Evolutionary conservation across 2,113 vertebrate genomes (phyloP), one percentile per base, ranked within the genome.

Genomic region (Nicator chloris): DNA sequence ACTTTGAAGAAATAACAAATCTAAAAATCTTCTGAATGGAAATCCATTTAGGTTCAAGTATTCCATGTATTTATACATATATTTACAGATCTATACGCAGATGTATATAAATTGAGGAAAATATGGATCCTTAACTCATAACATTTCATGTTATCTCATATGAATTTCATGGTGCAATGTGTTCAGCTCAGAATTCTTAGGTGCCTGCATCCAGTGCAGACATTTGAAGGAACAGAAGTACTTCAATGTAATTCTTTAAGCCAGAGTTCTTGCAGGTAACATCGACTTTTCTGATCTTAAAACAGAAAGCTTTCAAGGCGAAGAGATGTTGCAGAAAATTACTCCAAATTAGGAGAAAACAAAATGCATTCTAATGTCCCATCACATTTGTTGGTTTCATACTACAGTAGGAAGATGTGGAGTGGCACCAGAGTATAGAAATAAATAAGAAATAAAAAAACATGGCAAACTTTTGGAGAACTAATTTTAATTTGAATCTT

Each of bases 51-150:
- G 8, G 2, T 30, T 82, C 9, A 42, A 27, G 2, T 40, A 27
- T 79, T 68, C 30, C 19, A 26, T 1, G 0, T 53, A 61, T 65
- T 60, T 64, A 11, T 37, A 28, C 2, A 14, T 13, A 30, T 30
- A 33, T n/a, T 27, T 81, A 61, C 21, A 39, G 4, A 45, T 30
- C 23, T 28, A 7, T 51, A 65, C 3, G 2, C 0, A 0, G 18
- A 19, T 35, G 5, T n/a, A 17, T 44, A 61, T 39, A 69, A 49
- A 69, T 44, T 13, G 20, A 35, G 30, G 7, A 85, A 72, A 83
- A 50, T 23, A 37, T 3, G 4, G 4, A 33, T 80, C 2, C 45
- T 90, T 95, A 59, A 8, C 15, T 44, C 6, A 24, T 45, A 42
- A 9, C 2, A n/a, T 51, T 75, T 82, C 56, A 6, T 60, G 21